Evolutionary conservation across 2,113 vertebrate genomes (phyloP).

Genomic region (Silurus glanis): DNA sequence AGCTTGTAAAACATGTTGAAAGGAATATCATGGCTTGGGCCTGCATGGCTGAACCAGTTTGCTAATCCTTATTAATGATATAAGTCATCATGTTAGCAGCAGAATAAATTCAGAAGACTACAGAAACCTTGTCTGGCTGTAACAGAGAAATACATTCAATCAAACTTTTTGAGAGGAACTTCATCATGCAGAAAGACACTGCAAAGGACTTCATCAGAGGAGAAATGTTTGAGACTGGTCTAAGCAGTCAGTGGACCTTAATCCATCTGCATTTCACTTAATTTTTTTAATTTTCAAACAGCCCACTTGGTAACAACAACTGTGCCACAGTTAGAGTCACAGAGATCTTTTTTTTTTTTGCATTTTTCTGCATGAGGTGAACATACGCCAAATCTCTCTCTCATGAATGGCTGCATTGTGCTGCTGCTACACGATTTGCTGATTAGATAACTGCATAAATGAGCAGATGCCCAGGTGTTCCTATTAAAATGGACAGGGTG

Average conservation of each 20-base stretch:
- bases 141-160: too few species aligned
- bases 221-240: neutral
- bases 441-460: neutral
- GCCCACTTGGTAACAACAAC: too few species aligned
- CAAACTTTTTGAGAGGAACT: too few species aligned
- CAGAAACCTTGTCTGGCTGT: neutral
- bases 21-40: too few species aligned
- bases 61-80: too few species aligned
- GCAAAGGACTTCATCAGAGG: neutral
- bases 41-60: too few species aligned
- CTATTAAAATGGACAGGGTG: neutral
- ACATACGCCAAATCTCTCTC: neutral
- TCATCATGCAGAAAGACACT: neutral
- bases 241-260: too few species aligned
- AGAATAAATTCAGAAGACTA: neutral
- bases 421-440: neutral
- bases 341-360: neutral
- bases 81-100: too few species aligned
- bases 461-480: neutral
- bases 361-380: neutral
- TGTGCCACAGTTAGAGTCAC: neutral
- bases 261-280: neutral
- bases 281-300: too few species aligned
- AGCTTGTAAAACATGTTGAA: too few species aligned
- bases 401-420: neutral